A percentile compares a stretch with the other conserved stretches of the same genome.
phyloP scores from a whole-genome alignment of 2,113 vertebrate species.

The Ceratotherium simum region DNA sequence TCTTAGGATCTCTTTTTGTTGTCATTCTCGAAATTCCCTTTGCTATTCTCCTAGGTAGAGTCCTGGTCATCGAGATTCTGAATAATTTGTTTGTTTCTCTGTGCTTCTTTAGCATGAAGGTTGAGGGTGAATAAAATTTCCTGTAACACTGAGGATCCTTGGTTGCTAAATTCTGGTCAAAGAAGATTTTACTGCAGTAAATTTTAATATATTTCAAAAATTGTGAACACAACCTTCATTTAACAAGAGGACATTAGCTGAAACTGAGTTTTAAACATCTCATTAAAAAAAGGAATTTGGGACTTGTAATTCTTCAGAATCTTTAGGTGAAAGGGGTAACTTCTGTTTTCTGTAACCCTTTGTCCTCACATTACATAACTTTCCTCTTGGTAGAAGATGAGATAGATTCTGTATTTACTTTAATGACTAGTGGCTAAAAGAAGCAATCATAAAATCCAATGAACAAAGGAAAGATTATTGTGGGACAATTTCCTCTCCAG shows the following conservation, averaged over 20 bases:
- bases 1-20: not conserved
- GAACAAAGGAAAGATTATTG: constrained; percentile 72
- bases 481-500: constrained; percentile 66
- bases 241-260: not conserved
- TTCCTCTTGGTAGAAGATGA: not conserved
- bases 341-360: constrained; percentile 46
- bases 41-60: not conserved
- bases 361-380: constrained; percentile 1
- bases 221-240: not conserved
- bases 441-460: constrained; percentile 72
- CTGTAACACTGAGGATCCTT: not conserved
- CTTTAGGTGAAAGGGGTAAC: not conserved
- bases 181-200: not conserved
- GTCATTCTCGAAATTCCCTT: constrained; percentile 8
- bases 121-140: not conserved
- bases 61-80: not conserved
- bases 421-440: constrained; percentile 68
- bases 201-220: not conserved
- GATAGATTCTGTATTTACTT: constrained; percentile 61
- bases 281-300: not conserved
- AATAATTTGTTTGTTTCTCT: constrained; percentile 15
- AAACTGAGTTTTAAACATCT: constrained; percentile 42
- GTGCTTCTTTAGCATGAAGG: not conserved
- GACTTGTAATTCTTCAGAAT: constrained; percentile 45
- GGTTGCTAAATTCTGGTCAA: not conserved